phyloP scores from a whole-genome alignment of 2,888 invertebrate genomes.

The Ptilodon capucinus region DNA sequence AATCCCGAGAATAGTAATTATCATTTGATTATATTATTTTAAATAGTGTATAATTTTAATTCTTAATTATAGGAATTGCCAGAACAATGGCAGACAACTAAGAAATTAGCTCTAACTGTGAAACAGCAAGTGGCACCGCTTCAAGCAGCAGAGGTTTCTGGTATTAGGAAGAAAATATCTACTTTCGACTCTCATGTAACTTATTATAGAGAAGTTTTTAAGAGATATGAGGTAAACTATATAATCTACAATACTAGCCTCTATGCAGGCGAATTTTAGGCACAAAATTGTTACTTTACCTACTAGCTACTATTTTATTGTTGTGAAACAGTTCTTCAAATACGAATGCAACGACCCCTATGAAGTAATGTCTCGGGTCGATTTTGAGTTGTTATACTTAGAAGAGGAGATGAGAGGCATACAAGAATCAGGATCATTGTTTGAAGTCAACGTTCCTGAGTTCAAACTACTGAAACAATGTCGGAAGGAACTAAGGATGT shows the following conservation, averaged over 20 bases:
- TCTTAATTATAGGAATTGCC: slow-evolving; percentile 91
- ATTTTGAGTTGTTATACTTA: slow-evolving; percentile 89
- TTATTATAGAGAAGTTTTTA: slow-evolving; percentile 94
- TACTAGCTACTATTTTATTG: too few relatives aligned
- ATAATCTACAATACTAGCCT: too few relatives aligned
- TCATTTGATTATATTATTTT: not conserved
- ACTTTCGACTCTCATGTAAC: slow-evolving; percentile 92
- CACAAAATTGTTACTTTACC: too few relatives aligned
- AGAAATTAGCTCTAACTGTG: slow-evolving; percentile 94
- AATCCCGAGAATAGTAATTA: slow-evolving; percentile 1
- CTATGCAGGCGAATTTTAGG: too few relatives aligned
- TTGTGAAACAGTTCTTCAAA: slow-evolving; percentile 88
- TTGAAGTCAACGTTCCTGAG: slow-evolving; percentile 97
- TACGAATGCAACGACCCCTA: slow-evolving; percentile 90
- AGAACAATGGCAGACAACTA: slow-evolving; percentile 97
- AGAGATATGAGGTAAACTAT: slow-evolving; percentile 82
- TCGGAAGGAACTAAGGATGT: slow-evolving; percentile 92
- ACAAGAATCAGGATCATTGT: slow-evolving; percentile 94
- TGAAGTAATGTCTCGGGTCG: slow-evolving; percentile 88
- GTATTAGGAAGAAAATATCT: slow-evolving; percentile 92
- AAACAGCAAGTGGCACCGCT: slow-evolving; percentile 97
- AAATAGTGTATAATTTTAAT: too few relatives aligned
- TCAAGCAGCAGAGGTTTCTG: slow-evolving; percentile 96
- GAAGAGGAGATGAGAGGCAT: slow-evolving; percentile 94
- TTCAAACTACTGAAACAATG: slow-evolving; percentile 96